These are phyloP conservation scores for Araneus ventricosus DNA, from an alignment of 1,140 invertebrate genomes.

Conservation along the genomic window DNA sequence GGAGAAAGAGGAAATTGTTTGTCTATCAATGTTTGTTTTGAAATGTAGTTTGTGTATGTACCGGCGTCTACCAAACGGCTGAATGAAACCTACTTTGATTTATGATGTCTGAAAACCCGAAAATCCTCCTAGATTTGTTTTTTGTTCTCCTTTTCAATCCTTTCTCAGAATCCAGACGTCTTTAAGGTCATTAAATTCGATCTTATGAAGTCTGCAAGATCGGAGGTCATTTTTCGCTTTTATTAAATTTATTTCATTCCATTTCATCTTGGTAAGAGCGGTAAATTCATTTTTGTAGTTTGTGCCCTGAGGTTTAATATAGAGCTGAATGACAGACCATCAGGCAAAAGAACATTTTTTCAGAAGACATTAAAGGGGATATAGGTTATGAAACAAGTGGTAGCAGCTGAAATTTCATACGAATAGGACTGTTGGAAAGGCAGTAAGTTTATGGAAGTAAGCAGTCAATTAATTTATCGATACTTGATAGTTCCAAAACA, in stretches of 20 bases:
- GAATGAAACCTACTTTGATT: not conserved
- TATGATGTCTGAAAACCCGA: not conserved
- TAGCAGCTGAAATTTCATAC: too few relatives aligned
- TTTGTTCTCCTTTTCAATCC: not conserved
- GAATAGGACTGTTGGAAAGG: too few relatives aligned
- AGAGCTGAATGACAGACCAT: too few relatives aligned
- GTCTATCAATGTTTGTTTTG: not conserved
- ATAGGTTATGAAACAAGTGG: too few relatives aligned
- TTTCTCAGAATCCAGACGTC: not conserved
- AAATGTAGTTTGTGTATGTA: not conserved
- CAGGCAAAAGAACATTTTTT: too few relatives aligned
- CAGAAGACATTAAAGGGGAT: too few relatives aligned
- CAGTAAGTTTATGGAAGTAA: too few relatives aligned
- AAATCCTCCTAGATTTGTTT: not conserved
- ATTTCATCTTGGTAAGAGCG: not conserved
- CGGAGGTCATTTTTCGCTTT: not conserved
- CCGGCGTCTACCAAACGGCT: not conserved
- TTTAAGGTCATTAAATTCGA: conserved; percentile 4
- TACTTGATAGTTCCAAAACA: too few relatives aligned
- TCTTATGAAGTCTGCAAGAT: not conserved
- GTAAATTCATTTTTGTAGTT: too few relatives aligned
- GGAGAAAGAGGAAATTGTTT: not conserved
- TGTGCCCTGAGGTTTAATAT: too few relatives aligned
- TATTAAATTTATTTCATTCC: conserved; percentile 6
- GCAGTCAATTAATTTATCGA: too few relatives aligned